These are phyloP conservation scores for Oryzias sinensis DNA, from an alignment of 2,797 vertebrate species.

Conservation along the genomic window DNA sequence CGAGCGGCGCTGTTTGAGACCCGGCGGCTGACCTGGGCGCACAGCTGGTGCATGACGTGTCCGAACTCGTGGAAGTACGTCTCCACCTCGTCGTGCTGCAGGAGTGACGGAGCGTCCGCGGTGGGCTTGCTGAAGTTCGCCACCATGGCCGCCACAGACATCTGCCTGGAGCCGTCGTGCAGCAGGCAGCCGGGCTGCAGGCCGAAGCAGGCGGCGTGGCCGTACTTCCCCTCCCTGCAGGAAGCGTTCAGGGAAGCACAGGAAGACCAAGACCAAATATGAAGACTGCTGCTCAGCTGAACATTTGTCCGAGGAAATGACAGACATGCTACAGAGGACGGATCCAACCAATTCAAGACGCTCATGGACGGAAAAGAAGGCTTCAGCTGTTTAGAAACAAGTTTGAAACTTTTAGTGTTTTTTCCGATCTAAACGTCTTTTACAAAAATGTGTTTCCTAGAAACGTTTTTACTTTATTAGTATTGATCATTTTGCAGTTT, in stretches of 20 bases:
- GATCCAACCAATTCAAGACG: too few relatives aligned
- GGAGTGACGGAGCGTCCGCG: slow-evolving; percentile 83
- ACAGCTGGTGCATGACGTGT: slow-evolving; percentile 98
- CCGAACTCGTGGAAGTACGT: slow-evolving; percentile 98
- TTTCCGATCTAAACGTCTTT: too few relatives aligned
- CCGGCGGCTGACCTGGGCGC: slow-evolving; percentile 83
- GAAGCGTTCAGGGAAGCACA: neutral
- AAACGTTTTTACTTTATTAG: too few relatives aligned
- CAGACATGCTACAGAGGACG: too few relatives aligned
- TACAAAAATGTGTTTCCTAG: too few relatives aligned
- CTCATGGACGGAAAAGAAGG: too few relatives aligned
- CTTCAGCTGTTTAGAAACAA: too few relatives aligned
- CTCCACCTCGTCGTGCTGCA: slow-evolving; percentile 98
- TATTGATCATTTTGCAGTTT: too few relatives aligned
- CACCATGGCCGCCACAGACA: slow-evolving; percentile 94
- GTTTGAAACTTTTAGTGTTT: too few relatives aligned
- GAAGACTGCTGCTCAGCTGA: too few relatives aligned
- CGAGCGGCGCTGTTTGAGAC: neutral
- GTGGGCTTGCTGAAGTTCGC: slow-evolving; percentile 97
- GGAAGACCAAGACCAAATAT: neutral
- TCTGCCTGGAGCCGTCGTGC: slow-evolving; percentile 82
- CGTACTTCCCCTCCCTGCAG: slow-evolving; percentile 86
- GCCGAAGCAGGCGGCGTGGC: slow-evolving; percentile 94
- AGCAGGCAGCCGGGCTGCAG: slow-evolving; percentile 92
- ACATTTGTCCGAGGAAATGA: too few relatives aligned